These are phyloP conservation scores for Sebastes variabilis DNA, from an alignment of 2,797 vertebrate genomes.

Conservation along the genomic window DNA sequence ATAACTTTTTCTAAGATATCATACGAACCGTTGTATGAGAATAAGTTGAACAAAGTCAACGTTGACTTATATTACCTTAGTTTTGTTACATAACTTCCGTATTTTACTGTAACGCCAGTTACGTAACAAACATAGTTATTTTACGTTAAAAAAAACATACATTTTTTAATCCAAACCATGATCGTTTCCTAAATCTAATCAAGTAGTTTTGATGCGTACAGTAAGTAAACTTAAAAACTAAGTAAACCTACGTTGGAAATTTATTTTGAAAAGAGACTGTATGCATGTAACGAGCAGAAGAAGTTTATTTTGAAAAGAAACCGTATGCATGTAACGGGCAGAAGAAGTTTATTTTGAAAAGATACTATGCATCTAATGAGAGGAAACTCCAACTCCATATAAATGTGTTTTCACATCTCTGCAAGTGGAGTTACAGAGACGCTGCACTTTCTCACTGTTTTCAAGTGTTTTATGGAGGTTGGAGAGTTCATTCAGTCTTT, in stretches of 20 bases:
- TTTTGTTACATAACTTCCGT: neutral
- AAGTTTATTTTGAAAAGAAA: neutral
- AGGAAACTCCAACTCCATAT: neutral
- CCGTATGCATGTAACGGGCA: neutral
- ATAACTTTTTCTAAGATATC: accelerated
- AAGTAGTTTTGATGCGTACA: neutral
- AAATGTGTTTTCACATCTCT: neutral
- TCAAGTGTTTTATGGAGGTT: neutral
- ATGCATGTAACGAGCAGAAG: too few relatives aligned
- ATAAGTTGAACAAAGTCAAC: too few relatives aligned
- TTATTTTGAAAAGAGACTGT: too few relatives aligned
- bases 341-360: neutral
- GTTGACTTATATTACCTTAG: neutral
- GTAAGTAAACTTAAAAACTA: neutral
- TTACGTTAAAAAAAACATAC: too few relatives aligned
- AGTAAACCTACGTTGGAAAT: neutral
- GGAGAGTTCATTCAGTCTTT: neutral
- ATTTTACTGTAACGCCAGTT: neutral
- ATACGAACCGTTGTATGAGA: accelerated
- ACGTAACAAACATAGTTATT: too few relatives aligned
- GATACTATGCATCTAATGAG: neutral
- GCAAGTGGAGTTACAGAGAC: neutral
- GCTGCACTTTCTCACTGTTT: neutral
- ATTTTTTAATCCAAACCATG: neutral
- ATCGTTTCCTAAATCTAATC: neutral